Evolutionary conservation across 2,113 vertebrate species (phyloP), one percentile per base, ranked within the genome.

Genomic region (Epinephelus lanceolatus): DNA sequence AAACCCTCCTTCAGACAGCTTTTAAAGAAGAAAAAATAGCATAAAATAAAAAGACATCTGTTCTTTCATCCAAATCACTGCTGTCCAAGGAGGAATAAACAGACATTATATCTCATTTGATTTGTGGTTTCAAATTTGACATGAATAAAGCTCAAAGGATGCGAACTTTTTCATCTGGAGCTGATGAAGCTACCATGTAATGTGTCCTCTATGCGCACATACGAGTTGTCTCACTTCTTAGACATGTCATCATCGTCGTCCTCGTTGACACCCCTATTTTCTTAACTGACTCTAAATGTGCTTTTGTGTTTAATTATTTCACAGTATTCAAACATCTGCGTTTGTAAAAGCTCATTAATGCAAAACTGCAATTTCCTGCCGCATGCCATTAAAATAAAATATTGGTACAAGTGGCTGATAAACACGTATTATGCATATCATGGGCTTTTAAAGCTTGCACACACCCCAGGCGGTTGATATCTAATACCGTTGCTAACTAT

Each of bases 281-380:
- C 45, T 37, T 14, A 55, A 56, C 42, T 19, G 51, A 37, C 62
- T 78, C 21, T 57, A 47, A 86, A 74, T 45, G 52, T 0, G 7
- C 33, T 42, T 37, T 55, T 68, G 57, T 25, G 17, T 67, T 80
- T 37, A 10, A 27, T 83, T 68, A 74, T 76, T 52, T 37, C 23
- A 19, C 66, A 67, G 62, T 2, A 33, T 67, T 66, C 12, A 1
- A 51, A 53, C 5, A 23, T 19, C 40, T 25, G 45, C 42, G n/a
- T 86, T 77, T 53, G 40, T 18, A 63, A 70, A 72, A 76, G 52
- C 74, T 77, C 62, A 86, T 85, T 83, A 78, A 83, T 86, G 42
- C 68, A 62, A 85, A 80, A 25, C 62, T 68, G 6, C 60, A 74
- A 55, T 80, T 82, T 91, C 55, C 71, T 65, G 56, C 88, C 33